These are phyloP conservation scores for Condylura cristata DNA, from an alignment of 2,113 vertebrate species.

Conservation along the genomic window DNA sequence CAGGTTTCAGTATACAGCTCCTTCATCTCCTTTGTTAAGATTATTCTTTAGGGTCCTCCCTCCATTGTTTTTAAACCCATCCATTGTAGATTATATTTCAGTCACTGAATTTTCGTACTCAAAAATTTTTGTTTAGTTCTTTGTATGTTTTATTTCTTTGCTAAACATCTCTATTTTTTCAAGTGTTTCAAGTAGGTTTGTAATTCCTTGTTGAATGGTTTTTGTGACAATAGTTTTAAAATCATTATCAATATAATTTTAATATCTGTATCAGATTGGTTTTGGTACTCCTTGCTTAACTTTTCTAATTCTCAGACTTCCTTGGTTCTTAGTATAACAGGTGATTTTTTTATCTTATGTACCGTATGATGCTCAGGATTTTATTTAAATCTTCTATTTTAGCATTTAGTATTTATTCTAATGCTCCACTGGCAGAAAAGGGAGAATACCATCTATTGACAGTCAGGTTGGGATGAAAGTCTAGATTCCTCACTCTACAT, in stretches of 20 bases:
- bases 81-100: slow-evolving; percentile 19
- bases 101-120: background rate
- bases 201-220: slow-evolving; percentile 23
- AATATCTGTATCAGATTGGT: background rate
- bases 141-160: background rate
- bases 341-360: slow-evolving; percentile 5
- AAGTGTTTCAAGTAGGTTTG: slow-evolving; percentile 25
- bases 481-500: slow-evolving; percentile 1
- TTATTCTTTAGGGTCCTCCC: background rate
- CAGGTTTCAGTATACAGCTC: background rate
- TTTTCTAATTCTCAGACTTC: slow-evolving; percentile 44
- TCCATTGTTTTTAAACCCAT: background rate
- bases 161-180: background rate
- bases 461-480: background rate
- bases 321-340: background rate
- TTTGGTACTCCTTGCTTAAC: background rate
- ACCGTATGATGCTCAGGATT: background rate
- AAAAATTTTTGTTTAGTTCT: background rate
- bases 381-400: slow-evolving; percentile 20
- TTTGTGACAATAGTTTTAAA: slow-evolving; percentile 17
- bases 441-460: background rate
- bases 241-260: background rate
- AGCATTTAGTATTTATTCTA: background rate
- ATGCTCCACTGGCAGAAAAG: background rate
- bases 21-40: background rate